phyloP scores from a whole-genome alignment of 2,888 invertebrate genomes.

The Lycia hirtaria region DNA sequence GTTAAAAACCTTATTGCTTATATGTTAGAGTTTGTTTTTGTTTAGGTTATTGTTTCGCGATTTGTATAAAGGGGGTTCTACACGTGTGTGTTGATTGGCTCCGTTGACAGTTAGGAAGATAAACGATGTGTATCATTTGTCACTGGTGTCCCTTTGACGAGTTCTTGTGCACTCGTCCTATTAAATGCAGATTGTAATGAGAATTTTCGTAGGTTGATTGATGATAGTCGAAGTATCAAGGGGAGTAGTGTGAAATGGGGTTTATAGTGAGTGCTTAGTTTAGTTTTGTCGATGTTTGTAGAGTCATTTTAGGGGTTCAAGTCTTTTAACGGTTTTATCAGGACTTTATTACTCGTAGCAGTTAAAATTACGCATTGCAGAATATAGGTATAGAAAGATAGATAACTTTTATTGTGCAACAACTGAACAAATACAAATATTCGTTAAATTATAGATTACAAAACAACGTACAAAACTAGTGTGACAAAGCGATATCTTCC shows the following conservation, averaged over 20 bases:
- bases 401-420: too few species aligned
- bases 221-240: conserved; percentile 50
- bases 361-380: too few species aligned
- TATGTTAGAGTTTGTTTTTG: conserved; percentile 38
- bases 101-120: conserved; percentile 82
- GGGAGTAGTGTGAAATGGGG: conserved; percentile 22
- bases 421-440: too few species aligned
- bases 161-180: conserved; percentile 72
- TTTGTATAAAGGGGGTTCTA: conserved; percentile 58
- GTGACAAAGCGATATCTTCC: too few species aligned
- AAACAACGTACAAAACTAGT: too few species aligned
- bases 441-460: too few species aligned
- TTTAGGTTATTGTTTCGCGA: conserved; percentile 29
- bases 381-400: too few species aligned
- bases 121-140: conserved; percentile 81
- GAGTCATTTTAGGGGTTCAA: conserved; percentile 1
- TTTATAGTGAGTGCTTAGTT: conserved; percentile 1
- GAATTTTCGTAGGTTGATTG: conserved; percentile 71
- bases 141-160: conserved; percentile 70
- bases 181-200: conserved; percentile 78
- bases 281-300: conserved; percentile 4
- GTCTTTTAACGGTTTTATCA: not conserved
- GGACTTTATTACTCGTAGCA: not conserved
- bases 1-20: conserved; percentile 27
- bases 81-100: conserved; percentile 81